These are phyloP conservation scores for Embidobia sp. DNA, from an alignment of 2,888 invertebrate genomes.

Conservation along the genomic window DNA sequence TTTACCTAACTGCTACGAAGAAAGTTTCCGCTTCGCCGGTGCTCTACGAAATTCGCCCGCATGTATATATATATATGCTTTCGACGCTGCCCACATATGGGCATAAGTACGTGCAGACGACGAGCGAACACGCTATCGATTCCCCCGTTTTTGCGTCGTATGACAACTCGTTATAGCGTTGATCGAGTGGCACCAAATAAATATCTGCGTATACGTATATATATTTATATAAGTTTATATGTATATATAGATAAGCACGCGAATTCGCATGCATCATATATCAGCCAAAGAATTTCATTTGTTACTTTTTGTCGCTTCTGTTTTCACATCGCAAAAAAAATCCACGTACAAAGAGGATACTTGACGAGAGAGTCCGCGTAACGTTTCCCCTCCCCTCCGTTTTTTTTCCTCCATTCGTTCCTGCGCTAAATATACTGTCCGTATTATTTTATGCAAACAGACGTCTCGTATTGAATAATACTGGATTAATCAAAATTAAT, in stretches of 20 bases:
- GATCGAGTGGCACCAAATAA: constrained; percentile 71
- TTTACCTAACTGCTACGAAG: constrained; percentile 67
- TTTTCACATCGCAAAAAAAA: constrained; percentile 56
- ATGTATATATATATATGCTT: constrained; percentile 56
- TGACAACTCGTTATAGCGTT: constrained; percentile 77
- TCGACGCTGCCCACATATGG: constrained; percentile 60
- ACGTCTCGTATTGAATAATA: constrained; percentile 11
- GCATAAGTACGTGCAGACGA: constrained; percentile 57
- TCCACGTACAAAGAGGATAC: constrained; percentile 49
- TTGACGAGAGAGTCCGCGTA: constrained; percentile 41
- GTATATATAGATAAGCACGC: constrained; percentile 6
- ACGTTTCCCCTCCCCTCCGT: constrained; percentile 14
- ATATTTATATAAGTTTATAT: constrained; percentile 43
- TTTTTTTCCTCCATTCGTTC: constrained; percentile 5
- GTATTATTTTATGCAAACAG: too few species aligned
- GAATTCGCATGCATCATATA: constrained; percentile 5
- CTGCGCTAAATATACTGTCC: neutral
- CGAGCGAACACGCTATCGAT: constrained; percentile 70
- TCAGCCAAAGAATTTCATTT: constrained; percentile 58
- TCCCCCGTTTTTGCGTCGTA: constrained; percentile 73
- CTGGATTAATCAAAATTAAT: constrained; percentile 21
- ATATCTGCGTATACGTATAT: constrained; percentile 36
- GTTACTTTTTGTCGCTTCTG: constrained; percentile 57
- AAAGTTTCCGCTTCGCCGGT: constrained; percentile 71
- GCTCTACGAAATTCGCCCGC: constrained; percentile 73